Evolutionary conservation across 2,888 invertebrate species (phyloP), one percentile per base, ranked within the genome.

Genomic region (Drosophila incognita): DNA sequence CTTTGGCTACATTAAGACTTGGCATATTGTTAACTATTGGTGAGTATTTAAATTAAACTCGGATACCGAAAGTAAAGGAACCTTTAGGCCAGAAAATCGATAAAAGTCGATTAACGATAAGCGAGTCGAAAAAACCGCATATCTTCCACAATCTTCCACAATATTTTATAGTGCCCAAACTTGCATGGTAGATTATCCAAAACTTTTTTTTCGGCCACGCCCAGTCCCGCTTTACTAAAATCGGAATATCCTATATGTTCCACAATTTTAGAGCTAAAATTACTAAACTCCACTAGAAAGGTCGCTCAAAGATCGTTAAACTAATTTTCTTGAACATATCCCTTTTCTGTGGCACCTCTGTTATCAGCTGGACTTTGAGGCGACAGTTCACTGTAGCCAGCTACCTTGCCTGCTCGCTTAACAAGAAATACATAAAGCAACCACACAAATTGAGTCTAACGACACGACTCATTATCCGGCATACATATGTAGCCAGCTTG

Each of bases 1-100:
- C 0, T 93, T 94, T 68, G 97, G 97, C 3, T 97, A 97, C 88
- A 94, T 97, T 61, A 97, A 97, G 94, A 95, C 96, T 27, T 97
- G 97, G 97, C 94, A 96, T 52, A 94, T 97, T 90, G 94, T 93
- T 60, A 96, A 96, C 91, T 97, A 95, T 84, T 94, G 95, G 93
- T 93, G 79, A 90, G 91, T 85, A 18, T 4, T 13, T 6, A 27
- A 15, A 15, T 46, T 24, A 24, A 8, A 15, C 38, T 38, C 8
- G 7, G 38, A 38, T 18, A 38, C 38, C 18, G 38, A 38, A 38
- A 2, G 8, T 38, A 18, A 40, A n/a, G 10, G 10, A 40, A 40
- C 48, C 1, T 15, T 8, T 18, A n/a, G n/a, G n/a, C 11, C 1
- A 18, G 11, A 11, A 40, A 40, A 40, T n/a, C 40, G 8, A 40